Conservation (phyloP, 2,888 invertebrate species). For the Sturmia bella region DNA sequence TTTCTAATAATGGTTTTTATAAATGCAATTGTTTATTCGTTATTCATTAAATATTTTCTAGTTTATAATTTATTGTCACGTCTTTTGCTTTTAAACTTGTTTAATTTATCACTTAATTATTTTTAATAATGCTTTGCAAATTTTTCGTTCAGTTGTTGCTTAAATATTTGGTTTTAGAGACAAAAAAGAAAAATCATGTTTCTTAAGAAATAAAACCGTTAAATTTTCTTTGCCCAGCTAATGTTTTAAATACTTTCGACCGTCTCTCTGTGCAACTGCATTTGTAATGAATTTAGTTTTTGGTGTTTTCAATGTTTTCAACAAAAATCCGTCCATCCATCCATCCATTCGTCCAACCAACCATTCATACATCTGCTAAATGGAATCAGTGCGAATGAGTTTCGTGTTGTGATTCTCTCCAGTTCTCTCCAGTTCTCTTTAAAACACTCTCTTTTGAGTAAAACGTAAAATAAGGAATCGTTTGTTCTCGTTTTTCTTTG, state of each 20-base stretch:
- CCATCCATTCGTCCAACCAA: background rate
- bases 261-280: constrained; percentile 78
- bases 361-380: constrained; percentile 33
- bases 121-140: constrained; percentile 4
- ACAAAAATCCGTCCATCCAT: constrained; percentile 32
- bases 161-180: constrained; percentile 6
- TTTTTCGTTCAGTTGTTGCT: constrained; percentile 23
- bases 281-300: constrained; percentile 76
- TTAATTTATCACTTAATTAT: constrained; percentile 43
- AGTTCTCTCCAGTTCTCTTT: constrained; percentile 23
- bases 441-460: constrained; percentile 25
- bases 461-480: constrained; percentile 57
- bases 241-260: constrained; percentile 64
- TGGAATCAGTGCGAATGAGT: constrained; percentile 58
- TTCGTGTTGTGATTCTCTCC: constrained; percentile 41
- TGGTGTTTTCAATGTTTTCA: constrained; percentile 47
- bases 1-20: constrained; percentile 26
- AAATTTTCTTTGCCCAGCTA: constrained; percentile 38
- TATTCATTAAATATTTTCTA: constrained; percentile 18
- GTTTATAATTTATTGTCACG: constrained; percentile 54
- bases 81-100: constrained; percentile 13
- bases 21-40: constrained; percentile 63
- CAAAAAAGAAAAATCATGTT: constrained; percentile 40
- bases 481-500: constrained; percentile 62
- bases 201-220: constrained; percentile 60